Conservation (phyloP, 1,140 invertebrate species). For the Drosophila yakuba region DNA sequence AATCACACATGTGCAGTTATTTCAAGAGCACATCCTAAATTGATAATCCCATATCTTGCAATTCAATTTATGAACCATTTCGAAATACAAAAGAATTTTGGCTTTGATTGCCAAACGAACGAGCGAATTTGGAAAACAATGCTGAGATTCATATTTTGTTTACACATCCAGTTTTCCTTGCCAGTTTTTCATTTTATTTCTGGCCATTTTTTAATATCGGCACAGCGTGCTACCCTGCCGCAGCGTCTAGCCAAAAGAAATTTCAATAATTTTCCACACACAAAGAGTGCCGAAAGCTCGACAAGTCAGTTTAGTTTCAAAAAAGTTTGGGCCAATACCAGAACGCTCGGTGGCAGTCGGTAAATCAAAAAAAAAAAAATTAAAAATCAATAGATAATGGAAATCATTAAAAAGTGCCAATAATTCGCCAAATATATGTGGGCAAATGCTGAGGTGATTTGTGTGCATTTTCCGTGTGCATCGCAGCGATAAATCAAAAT, state of each 20-base stretch:
- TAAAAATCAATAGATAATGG: constrained; percentile 60
- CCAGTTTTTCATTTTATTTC: constrained; percentile 25
- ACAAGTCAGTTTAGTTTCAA: constrained; percentile 73
- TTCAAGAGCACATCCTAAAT: constrained; percentile 42
- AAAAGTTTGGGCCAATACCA: constrained; percentile 75
- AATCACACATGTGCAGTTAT: constrained; percentile 16
- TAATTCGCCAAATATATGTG: constrained; percentile 16
- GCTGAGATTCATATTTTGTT: constrained; percentile 38
- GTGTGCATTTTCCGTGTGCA: neutral
- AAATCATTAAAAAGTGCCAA: constrained; percentile 49
- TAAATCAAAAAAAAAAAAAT: constrained; percentile 5
- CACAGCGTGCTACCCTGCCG: constrained; percentile 68
- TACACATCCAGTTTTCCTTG: constrained; percentile 10
- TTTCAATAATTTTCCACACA: constrained; percentile 81
- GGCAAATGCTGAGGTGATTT: constrained; percentile 3
- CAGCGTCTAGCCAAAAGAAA: constrained; percentile 58
- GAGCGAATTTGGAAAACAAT: constrained; percentile 24
- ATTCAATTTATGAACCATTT: constrained; percentile 41
- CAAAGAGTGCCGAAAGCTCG: constrained; percentile 60
- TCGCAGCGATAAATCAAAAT: constrained; percentile 22
- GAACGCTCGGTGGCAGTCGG: constrained; percentile 50
- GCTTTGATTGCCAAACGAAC: constrained; percentile 37
- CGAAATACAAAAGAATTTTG: constrained; percentile 26
- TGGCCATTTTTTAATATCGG: constrained; percentile 7
- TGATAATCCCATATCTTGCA: constrained; percentile 34